These are phyloP conservation scores for Tricholauxania praeusta DNA, from an alignment of 2,888 invertebrate genomes.

Conservation along the genomic window DNA sequence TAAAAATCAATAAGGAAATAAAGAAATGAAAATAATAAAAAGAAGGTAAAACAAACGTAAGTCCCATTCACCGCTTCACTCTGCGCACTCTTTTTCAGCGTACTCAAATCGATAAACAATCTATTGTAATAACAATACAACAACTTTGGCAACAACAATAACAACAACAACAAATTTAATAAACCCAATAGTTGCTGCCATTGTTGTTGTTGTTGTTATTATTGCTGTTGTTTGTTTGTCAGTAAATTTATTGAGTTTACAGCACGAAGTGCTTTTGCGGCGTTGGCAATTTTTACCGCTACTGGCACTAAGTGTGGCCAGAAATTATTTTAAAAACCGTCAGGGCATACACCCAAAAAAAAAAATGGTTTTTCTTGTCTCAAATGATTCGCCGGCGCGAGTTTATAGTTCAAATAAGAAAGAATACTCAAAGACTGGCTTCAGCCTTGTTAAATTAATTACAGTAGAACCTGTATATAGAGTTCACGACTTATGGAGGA, in stretches of 20 bases:
- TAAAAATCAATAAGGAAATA: background rate
- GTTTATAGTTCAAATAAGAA: too few species aligned
- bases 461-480: too few species aligned
- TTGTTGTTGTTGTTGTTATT: conserved; percentile 5
- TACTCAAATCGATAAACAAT: conserved; percentile 26
- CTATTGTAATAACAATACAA: conserved; percentile 15
- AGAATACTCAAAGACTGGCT: too few species aligned
- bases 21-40: background rate
- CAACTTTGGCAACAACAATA: background rate
- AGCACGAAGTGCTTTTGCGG: conserved; percentile 23
- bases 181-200: conserved; percentile 17
- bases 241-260: conserved; percentile 22
- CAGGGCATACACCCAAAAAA: too few species aligned
- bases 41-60: conserved; percentile 21
- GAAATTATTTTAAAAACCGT: too few species aligned
- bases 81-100: background rate
- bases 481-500: too few species aligned
- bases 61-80: background rate
- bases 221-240: conserved; percentile 22
- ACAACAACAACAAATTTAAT: conserved; percentile 12
- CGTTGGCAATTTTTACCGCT: conserved; percentile 10
- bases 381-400: too few species aligned
- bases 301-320: too few species aligned
- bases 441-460: too few species aligned
- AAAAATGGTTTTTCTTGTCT: too few species aligned